These are phyloP conservation scores for Pipistrellus pipistrellus DNA, from an alignment of 2,797 vertebrate species.

Conservation along the genomic window DNA sequence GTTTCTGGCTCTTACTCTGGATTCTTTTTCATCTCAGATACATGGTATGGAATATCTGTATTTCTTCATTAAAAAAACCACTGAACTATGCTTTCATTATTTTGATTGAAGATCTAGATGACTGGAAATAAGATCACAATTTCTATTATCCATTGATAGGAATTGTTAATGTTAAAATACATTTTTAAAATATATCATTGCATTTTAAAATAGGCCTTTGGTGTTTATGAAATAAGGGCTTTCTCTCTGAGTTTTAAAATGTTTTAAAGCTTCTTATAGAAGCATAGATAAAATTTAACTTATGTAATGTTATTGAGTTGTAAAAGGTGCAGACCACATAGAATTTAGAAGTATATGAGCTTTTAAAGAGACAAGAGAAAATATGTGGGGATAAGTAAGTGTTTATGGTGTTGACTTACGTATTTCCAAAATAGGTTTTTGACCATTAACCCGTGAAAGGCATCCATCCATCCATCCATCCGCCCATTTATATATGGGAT, in stretches of 20 bases:
- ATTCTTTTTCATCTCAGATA: conserved; percentile 16
- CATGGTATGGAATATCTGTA: not conserved
- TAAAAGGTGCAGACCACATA: not conserved
- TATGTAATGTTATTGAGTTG: not conserved
- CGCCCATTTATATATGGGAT: not conserved
- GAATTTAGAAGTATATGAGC: not conserved
- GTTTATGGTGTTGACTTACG: not conserved
- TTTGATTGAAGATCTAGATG: conserved; percentile 22
- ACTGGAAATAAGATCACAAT: not conserved
- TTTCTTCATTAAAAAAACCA: conserved; percentile 22
- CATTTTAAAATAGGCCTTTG: conserved; percentile 30
- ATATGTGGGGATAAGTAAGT: not conserved
- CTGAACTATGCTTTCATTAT: not conserved
- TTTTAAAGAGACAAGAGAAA: conserved; percentile 55
- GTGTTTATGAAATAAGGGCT: conserved; percentile 35
- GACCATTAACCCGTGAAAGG: conserved; percentile 12
- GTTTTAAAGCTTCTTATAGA: conserved; percentile 35
- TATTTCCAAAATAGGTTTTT: not conserved
- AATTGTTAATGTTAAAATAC: conserved; percentile 23
- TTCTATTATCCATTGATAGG: conserved; percentile 6
- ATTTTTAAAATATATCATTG: not conserved
- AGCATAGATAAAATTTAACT: conserved; percentile 40
- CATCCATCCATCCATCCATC: not conserved
- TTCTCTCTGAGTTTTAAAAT: conserved; percentile 44
- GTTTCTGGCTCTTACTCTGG: not conserved